Base-by-base conservation (phyloP, 1,140 invertebrate species). In the Drosophila quadrilineata region DNA sequence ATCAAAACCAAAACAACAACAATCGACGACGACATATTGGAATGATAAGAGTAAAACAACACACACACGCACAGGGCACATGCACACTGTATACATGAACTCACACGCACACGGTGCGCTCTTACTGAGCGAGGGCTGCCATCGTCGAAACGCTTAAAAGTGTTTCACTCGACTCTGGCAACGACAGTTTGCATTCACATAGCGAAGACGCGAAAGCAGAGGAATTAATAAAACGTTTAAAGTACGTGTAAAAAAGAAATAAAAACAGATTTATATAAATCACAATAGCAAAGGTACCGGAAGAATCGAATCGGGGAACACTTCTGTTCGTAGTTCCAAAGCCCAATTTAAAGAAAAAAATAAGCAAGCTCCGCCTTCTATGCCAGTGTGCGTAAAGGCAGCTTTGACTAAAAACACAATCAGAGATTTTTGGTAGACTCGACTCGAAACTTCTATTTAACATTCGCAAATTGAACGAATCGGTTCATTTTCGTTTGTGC, bases 361-460 rank as follows among this genome's bases (percentile, higher is more conserved):
- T n/a, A n/a, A 85, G 75, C 66, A 85, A 76, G 54, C 80, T 29
- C 90, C 92, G 92, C 94, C 95, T 96, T 96, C 95, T 96, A 92
- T 94, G 92, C 94, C 95, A 95, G 95, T 95, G 95, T 91, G 94
- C 95, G 94, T 95, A 96, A 96, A 95, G 94, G 94, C 93, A 71
- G 56, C 64, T 91, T 43, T 62, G 58, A 67, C 31, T 31, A 29
- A 59, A 43, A 80, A 57, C 52, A 75, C 50, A 63, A 54, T 46
- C 35, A 54, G n/a, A 56, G 43, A 63, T 26, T 45, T 16, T 29
- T 31, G 36, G 38, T 17, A 43, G 52, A 53, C 40, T 17, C 49
- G 52, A 53, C 40, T 59, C 38, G 54, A 66, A 66, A 52, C 35
- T 80, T 75, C 75, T 85, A 85, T 75, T 85, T 85, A 85, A 85